Base-by-base conservation (phyloP, 2,797 vertebrate species). In the Sebastiscus tertius region DNA sequence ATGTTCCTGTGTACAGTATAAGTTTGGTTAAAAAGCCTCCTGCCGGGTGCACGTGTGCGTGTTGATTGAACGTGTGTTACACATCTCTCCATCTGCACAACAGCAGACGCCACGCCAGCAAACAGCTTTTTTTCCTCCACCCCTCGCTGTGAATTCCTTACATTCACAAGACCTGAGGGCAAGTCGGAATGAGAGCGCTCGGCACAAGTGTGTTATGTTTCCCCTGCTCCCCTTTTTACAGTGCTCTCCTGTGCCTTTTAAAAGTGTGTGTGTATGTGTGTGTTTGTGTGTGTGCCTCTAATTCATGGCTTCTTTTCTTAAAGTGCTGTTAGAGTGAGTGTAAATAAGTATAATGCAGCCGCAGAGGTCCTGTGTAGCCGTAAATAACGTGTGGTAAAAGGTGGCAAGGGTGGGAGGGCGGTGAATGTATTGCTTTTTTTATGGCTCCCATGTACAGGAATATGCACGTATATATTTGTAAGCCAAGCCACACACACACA, bases 71-170 rank as follows among this genome's bases (percentile, higher is more conserved):
- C 59, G 66, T 56, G 72, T 66, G 82, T 68, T 60, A 77, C 76
- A 87, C 72, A 84, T 84, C 52, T 52, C 61, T 75, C 68, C 86
- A 85, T 91, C 84, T 92, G 87, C 81, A 86, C 80, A 88, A 87
- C 84, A 82, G 85, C 77, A 84, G 79, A 87, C 69, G n/a, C 82
- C 71, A 69, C 31, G 10, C 76, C 29, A 58, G 80, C 81, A 85
- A 90, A 82, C 77, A 86, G 70, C 78, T 63, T 79, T 75, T 83
- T 83, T 68, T 68, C 54, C 76, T 80, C 83, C 84, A 85, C 88
- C 91, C 89, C 91, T 89, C 8, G 55, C 88, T 91, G 92, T 91
- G 92, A 92, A 92, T 93, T 94, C 92, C 88, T 90, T 89, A 90
- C 88, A 92, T 93, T 92, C 92, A 94, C 81, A 71, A 86, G 90